phyloP scores from a whole-genome alignment of 2,797 vertebrate species.

The Notolepis coatsorum region DNA sequence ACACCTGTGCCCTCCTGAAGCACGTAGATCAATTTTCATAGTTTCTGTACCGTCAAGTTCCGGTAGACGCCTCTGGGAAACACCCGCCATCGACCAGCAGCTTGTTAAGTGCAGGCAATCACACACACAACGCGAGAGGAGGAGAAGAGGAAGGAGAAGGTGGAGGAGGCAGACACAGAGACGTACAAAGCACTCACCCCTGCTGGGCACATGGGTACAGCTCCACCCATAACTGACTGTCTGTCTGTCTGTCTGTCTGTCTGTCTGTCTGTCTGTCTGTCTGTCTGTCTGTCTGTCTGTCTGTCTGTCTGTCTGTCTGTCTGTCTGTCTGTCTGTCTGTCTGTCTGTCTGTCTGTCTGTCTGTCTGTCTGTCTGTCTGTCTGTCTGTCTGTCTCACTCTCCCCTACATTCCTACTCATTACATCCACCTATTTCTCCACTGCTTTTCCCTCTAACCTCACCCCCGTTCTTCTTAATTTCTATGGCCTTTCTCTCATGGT shows the following conservation, averaged over 20 bases:
- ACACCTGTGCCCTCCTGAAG: too few species aligned
- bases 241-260: background rate
- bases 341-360: background rate
- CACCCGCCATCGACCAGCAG: too few species aligned
- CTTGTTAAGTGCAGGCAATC: slow-evolving; percentile 10
- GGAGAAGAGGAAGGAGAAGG: background rate
- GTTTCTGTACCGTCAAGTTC: too few species aligned
- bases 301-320: background rate
- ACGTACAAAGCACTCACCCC: slow-evolving; percentile 5
- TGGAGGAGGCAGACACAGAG: slow-evolving; percentile 9
- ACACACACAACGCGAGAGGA: background rate
- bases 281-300: slow-evolving; percentile 7
- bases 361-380: slow-evolving; percentile 13
- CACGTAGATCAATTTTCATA: too few species aligned
- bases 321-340: slow-evolving; percentile 1
- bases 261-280: background rate
- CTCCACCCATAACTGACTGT: background rate
- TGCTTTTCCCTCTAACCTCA: background rate
- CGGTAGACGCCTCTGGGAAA: too few species aligned
- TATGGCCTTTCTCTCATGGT: background rate
- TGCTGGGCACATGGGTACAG: background rate
- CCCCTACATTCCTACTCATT: slow-evolving; percentile 19
- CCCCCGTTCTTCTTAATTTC: background rate
- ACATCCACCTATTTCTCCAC: slow-evolving; percentile 6
- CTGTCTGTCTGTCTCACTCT: slow-evolving; percentile 5